Base-by-base conservation (phyloP, 2,797 vertebrate genomes). In the Cyprinella venusta region DNA sequence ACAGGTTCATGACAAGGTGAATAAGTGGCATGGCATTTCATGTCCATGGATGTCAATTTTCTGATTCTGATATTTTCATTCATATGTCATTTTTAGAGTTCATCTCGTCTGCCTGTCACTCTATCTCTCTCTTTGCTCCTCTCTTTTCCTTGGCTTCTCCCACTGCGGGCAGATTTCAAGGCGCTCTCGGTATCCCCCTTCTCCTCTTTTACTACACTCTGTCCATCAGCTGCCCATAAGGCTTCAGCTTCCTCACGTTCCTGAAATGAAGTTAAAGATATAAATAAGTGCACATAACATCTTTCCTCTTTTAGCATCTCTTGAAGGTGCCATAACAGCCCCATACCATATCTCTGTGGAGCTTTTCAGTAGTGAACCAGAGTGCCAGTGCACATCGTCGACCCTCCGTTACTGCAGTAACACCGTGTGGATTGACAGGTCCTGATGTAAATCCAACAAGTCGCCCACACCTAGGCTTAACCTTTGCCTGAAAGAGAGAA, bases 361-460 rank as follows among this genome's bases (percentile, higher is more conserved):
- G 93, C 63, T 88, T 93, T 26, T 98, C 96, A 81, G 96, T 96
- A 0, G 97, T 98, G 89, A 98, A 98, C 97, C 97, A 99, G 79
- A 99, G 94, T 0, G 96, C 96, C 33, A 99, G 65, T 4, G 97
- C 95, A 0, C 97, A 99, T 84, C 97, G 94, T 56, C 95, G 93
- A 1, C 97, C 98, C 0, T 76, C 90, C 0, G 96, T 97, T 90
- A 99, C 96, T 0, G 97, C 97, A 30, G 95, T 95, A 12, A 99
- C 97, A 0, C 97, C 97, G 0, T 99, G 97, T 2, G 97, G 97
- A 86, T 99, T 99, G 70, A 98, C 95, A 6, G 95, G 95, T 48
- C 97, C 97, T 0, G 97, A 97, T 78, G 97, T 97, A 90, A 98
- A 99, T 85, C 96, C 96, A 8, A 97, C 96, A 0, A 99, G 93